Base-by-base conservation (phyloP, 2,888 invertebrate species). In the Nemurella pictetii region DNA sequence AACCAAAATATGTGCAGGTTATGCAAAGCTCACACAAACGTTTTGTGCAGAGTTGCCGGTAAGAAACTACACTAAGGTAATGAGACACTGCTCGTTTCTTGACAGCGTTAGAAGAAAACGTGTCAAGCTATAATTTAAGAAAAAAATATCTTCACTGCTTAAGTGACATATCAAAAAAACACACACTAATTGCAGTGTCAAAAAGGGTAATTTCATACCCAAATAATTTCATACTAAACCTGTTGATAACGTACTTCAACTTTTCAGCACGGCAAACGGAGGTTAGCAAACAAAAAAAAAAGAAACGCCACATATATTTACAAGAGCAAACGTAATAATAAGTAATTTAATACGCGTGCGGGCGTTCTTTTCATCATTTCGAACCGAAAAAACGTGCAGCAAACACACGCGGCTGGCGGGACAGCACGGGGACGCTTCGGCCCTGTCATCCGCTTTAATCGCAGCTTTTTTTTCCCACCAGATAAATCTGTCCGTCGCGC, bases 301-400 rank as follows among this genome's bases (percentile, higher is more conserved):
- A 74, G 5, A 74, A 74, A 74, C n/a, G n/a, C 26, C 74, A 74
- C 74, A 26, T 75, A 75, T 9, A 27, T 26, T 2, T 28, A 75
- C 4, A 28, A 9, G 15, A 75, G 27, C 2, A 75, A 25, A 75
- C 75, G n/a, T 75, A 75, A 75, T 75, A 75, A 75, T 25, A 3
- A 75, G 75, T 75, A 75, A 75, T 75, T 75, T 75, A 75, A 75
- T 75, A 55, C 55, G 12, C 55, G 55, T 55, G 55, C 55, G 55
- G 55, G 55, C 55, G 55, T 55, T 20, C 20, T 3, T 3, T 2
- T 55, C 20, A 12, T 55, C 3, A 5, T 55, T 55, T 55, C 55
- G 20, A 55, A 55, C 55, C n/a, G n/a, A n/a, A n/a, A n/a, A n/a
- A n/a, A 15, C 20, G 1, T 55, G 9, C 12, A 20, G 15, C 55